Base-by-base conservation (phyloP, 2,113 vertebrate genomes). In the Rattus rattus region DNA sequence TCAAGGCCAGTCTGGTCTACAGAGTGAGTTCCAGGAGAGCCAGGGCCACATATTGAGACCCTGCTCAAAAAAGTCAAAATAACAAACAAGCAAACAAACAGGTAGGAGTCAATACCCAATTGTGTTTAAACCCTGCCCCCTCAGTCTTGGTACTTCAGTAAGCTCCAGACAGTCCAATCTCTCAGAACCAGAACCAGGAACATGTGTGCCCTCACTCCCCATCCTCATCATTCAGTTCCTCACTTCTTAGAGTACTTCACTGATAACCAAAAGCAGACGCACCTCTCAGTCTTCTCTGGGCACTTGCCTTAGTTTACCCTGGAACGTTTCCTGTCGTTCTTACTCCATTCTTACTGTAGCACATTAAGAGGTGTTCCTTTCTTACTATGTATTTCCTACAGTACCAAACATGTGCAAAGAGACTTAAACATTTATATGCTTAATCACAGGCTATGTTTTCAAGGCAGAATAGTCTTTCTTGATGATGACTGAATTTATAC, bases 331-430 rank as follows among this genome's bases (percentile, higher is more conserved):
- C 36, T 84, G 12, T 91, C 49, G 65, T 70, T 86, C 65, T 81
- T 33, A 16, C 7, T 36, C 28, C 20, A 72, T 85, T 95, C 39
- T 97, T 81, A 36, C 77, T 52, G 28, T 54, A 52, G 7, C 5
- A 30, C n/a, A 90, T 1, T 52, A 90, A 94, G 88, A 88, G 17
- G 47, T 28, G 80, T 73, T 63, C 33, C 59, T 70, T 9, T 56
- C 72, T 83, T 59, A 13, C 54, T 93, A 36, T 70, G 30, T 43
- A 22, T 75, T 7, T 72, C 1, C 30, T 69, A 56, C 26, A 88
- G 49, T 85, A 94, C 87, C 36, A 69, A 91, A 67, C 14, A 20
- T 92, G 8, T 61, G 67, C 87, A n/a, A 90, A 95, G 30, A 92
- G 49, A 63, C 24, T 54, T 90, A 89, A 73, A 73, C 73, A 87